Conservation (phyloP, 2,113 vertebrate species). For the Amphiprion percula region DNA sequence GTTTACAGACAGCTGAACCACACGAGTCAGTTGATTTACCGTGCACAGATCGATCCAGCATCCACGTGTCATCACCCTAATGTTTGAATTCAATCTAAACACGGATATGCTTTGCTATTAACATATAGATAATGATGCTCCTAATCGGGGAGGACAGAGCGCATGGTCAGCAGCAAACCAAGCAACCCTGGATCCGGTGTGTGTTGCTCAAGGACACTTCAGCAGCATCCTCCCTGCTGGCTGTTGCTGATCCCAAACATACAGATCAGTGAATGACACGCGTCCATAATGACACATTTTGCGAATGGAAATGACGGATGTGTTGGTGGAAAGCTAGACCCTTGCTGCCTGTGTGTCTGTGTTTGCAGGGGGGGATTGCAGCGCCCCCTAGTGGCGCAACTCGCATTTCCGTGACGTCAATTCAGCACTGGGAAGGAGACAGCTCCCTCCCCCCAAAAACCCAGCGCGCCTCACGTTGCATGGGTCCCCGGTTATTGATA, state of each 20-base stretch:
- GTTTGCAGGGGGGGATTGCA: constrained; percentile 21
- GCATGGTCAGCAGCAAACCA: constrained; percentile 2
- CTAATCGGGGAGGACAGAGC: background rate
- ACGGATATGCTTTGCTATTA: background rate
- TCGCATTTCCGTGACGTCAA: constrained; percentile 82
- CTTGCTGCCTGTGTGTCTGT: constrained; percentile 7
- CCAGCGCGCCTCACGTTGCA: constrained; percentile 81
- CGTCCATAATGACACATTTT: constrained; percentile 15
- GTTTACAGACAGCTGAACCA: too few relatives aligned
- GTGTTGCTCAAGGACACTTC: constrained; percentile 56
- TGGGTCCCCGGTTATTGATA: constrained; percentile 81
- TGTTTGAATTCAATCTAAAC: background rate
- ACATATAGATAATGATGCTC: background rate
- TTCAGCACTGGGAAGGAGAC: constrained; percentile 86
- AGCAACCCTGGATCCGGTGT: background rate
- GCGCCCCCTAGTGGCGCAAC: constrained; percentile 75
- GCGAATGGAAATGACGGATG: constrained; percentile 17
- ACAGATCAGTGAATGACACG: constrained; percentile 14
- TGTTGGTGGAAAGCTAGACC: constrained; percentile 35
- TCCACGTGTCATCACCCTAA: background rate
- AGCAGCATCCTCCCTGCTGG: constrained; percentile 3
- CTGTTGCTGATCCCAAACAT: constrained; percentile 2
- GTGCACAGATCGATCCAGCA: too few relatives aligned
- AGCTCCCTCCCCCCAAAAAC: constrained; percentile 78
- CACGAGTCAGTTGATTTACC: too few relatives aligned